Percentiles rank a stretch among this genome's conserved stretches.
These are phyloP conservation scores for Genyomyrus donnyi DNA, from an alignment of 2,113 vertebrate genomes.

Conservation along the genomic window DNA sequence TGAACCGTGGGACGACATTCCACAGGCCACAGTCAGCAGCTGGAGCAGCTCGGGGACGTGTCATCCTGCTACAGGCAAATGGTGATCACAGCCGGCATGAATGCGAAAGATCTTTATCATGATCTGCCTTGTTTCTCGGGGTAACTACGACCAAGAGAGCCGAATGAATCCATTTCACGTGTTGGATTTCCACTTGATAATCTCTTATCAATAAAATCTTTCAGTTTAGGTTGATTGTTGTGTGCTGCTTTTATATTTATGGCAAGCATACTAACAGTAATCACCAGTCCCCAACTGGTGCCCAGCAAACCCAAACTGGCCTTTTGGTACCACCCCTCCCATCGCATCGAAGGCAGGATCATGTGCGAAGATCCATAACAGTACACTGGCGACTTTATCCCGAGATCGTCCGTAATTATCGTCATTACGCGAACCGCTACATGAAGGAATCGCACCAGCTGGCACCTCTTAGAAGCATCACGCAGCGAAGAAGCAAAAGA, in stretches of 20 bases:
- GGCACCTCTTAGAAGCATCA: not conserved
- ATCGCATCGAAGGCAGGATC: not conserved
- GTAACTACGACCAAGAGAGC: not conserved
- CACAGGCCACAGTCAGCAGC: not conserved
- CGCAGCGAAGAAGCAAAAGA: not conserved
- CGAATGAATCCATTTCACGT: not conserved
- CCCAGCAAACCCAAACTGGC: not conserved
- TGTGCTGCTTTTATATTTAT: not conserved
- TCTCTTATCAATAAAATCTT: not conserved
- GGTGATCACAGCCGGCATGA: not conserved
- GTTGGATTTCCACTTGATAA: not conserved
- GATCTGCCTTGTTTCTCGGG: not conserved
- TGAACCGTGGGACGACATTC: not conserved
- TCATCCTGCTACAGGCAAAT: not conserved
- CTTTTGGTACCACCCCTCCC: not conserved
- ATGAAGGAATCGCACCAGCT: not conserved
- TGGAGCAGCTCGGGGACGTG: not conserved
- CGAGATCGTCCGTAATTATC: not conserved
- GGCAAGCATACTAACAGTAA: not conserved
- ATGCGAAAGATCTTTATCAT: not conserved
- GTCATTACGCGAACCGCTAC: not conserved
- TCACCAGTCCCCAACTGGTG: not conserved
- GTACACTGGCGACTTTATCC: not conserved
- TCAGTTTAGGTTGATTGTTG: not conserved
- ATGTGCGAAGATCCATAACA: not conserved